A percentile compares a stretch with the other conserved stretches of the same genome.
phyloP scores from a whole-genome alignment of 2,113 vertebrate genomes.

The Oplegnathus fasciatus region DNA sequence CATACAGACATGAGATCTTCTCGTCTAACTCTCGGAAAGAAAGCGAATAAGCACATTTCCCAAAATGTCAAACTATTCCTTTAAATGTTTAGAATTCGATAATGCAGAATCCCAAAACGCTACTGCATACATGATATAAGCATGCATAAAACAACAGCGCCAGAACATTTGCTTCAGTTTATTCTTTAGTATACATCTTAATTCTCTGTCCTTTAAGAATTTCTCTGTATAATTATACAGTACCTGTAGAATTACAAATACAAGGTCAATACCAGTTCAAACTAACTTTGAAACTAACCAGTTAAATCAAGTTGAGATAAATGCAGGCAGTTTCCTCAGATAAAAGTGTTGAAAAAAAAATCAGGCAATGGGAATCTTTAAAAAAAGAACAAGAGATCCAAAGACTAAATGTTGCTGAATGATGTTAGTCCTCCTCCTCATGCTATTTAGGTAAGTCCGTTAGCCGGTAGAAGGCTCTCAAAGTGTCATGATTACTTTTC shows the following conservation, averaged over 20 bases:
- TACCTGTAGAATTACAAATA: not conserved
- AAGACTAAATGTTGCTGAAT: constrained; percentile 46
- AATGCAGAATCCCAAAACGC: not conserved
- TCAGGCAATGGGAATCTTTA: not conserved
- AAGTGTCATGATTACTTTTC: constrained; percentile 51
- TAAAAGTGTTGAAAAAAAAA: not conserved
- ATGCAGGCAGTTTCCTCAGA: not conserved
- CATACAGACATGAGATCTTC: no score
- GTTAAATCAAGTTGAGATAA: not conserved
- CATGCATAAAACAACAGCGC: not conserved
- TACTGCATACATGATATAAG: not conserved
- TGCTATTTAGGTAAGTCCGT: constrained; percentile 60
- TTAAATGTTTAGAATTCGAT: constrained; percentile 1
- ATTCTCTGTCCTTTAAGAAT: not conserved
- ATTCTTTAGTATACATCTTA: not conserved
- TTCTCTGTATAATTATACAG: not conserved
- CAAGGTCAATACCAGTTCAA: not conserved
- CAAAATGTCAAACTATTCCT: not conserved
- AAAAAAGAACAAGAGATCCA: not conserved
- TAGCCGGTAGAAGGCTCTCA: constrained; percentile 48
- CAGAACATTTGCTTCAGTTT: not conserved
- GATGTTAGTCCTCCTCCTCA: constrained; percentile 33
- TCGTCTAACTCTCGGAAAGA: not conserved
- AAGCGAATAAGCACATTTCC: not conserved
- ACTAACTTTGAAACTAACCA: not conserved